These are phyloP conservation scores for Eulacestoma nigropectus DNA, from an alignment of 2,113 vertebrate species.

Conservation along the genomic window DNA sequence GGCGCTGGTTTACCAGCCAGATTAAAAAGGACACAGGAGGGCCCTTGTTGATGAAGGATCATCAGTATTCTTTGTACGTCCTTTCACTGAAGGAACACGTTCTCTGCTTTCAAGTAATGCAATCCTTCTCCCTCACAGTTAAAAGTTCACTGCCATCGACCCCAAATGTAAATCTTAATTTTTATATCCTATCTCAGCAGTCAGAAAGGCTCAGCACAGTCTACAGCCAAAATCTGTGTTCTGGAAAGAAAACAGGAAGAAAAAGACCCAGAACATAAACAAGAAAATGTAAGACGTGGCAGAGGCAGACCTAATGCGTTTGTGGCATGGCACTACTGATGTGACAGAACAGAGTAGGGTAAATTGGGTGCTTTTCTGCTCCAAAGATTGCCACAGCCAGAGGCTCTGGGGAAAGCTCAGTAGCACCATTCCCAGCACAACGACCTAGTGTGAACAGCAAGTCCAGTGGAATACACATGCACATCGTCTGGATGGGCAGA, in stretches of 20 bases:
- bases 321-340: neutral
- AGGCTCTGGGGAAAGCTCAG: neutral
- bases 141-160: neutral
- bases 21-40: neutral
- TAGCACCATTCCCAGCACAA: neutral
- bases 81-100: neutral
- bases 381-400: neutral
- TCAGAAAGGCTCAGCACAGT: neutral
- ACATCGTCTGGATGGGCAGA: neutral
- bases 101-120: neutral
- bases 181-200: neutral
- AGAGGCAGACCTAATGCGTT: neutral
- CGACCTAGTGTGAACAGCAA: fast-evolving
- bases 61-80: neutral
- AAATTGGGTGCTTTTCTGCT: neutral
- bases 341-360: neutral
- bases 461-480: neutral
- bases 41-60: neutral
- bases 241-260: neutral
- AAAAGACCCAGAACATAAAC: neutral
- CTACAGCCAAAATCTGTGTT: neutral
- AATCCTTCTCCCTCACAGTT: neutral
- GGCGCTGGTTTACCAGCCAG: neutral
- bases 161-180: neutral
- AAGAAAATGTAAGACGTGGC: neutral